Evolutionary conservation across 2,888 invertebrate genomes (phyloP).

Genomic region (Cheilosia impressa): DNA sequence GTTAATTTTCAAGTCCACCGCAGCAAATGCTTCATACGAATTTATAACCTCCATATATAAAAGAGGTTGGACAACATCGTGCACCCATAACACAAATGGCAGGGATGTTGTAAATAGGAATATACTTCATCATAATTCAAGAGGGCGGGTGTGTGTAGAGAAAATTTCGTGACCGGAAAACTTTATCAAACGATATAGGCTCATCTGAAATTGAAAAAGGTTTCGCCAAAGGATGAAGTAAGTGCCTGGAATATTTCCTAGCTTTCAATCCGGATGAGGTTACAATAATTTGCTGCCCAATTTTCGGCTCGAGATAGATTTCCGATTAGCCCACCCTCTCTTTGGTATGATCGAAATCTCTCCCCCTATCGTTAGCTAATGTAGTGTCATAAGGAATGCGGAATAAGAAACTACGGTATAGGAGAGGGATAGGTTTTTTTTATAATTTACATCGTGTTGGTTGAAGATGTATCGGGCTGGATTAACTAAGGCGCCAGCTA

Average conservation of each 20-base stretch:
- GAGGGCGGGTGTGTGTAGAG: constrained; percentile 10
- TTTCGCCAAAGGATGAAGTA: constrained; percentile 34
- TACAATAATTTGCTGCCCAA: constrained; percentile 48
- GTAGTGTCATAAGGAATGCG: neutral
- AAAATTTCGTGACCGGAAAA: constrained; percentile 52
- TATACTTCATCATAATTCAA: constrained; percentile 54
- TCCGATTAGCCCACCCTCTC: constrained; percentile 28
- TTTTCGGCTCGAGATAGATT: constrained; percentile 25
- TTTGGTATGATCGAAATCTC: constrained; percentile 10
- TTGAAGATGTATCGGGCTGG: too few species aligned
- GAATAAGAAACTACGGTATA: too few species aligned
- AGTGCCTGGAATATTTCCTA: constrained; percentile 24
- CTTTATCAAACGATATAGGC: constrained; percentile 42
- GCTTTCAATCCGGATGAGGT: constrained; percentile 45
- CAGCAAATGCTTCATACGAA: neutral
- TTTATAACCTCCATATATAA: neutral
- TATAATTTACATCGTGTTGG: too few species aligned
- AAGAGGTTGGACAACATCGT: neutral
- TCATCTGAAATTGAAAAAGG: constrained; percentile 40
- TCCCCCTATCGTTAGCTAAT: neutral
- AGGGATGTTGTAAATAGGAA: constrained; percentile 45
- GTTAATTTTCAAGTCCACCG: too few species aligned
- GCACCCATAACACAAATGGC: neutral
- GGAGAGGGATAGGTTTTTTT: too few species aligned
- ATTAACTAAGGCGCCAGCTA: too few species aligned